Evolutionary conservation across 1,140 invertebrate species (phyloP).

Genomic region (Nasonia longicornis): DNA sequence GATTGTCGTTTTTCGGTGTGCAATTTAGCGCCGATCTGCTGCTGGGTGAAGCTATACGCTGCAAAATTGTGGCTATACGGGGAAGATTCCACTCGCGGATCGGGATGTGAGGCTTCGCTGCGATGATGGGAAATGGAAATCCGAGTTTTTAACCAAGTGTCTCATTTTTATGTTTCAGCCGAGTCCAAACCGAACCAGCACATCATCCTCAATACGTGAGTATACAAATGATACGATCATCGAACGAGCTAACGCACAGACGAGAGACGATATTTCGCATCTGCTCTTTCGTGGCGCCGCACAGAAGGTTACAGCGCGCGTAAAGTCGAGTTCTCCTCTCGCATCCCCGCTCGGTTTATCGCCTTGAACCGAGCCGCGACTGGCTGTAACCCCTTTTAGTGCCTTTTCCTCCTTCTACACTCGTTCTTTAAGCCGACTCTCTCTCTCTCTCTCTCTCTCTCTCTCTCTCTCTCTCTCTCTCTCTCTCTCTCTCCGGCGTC

Average conservation of each 20-base stretch:
- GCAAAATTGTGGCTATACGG: neutral
- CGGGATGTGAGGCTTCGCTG: no score
- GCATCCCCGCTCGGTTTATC: neutral
- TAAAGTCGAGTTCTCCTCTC: neutral
- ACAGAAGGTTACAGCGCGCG: neutral
- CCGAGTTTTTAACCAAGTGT: neutral
- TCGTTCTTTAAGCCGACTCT: neutral
- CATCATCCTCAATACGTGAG: neutral
- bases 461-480: neutral
- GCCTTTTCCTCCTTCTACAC: neutral
- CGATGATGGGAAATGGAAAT: neutral
- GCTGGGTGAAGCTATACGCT: neutral
- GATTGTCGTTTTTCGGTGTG: neutral
- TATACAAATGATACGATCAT: neutral
- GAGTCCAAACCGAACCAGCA: neutral
- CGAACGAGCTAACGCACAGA: neutral
- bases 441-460: neutral
- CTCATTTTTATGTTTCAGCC: neutral
- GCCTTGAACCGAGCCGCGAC: slow-evolving; percentile 16
- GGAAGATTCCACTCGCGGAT: no score
- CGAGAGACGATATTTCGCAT: neutral
- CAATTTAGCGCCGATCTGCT: neutral
- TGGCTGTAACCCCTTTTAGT: slow-evolving; percentile 2
- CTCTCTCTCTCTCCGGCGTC: neutral
- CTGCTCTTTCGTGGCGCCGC: neutral